Conservation (phyloP, 2,113 vertebrate species). For the Apistogramma diplotaenia region DNA sequence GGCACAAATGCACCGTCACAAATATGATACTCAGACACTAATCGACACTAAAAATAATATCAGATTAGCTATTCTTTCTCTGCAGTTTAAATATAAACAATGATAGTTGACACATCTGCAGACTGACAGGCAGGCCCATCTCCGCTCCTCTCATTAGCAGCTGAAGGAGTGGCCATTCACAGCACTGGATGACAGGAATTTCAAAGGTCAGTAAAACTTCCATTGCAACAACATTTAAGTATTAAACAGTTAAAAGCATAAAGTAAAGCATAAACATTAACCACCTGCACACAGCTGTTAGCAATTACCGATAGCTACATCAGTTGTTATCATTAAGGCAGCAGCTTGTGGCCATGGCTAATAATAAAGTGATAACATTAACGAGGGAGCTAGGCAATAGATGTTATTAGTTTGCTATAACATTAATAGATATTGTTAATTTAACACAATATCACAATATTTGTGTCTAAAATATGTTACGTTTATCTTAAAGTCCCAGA, state of each 20-base stretch:
- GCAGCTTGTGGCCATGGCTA: background rate
- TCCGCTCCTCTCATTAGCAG: background rate
- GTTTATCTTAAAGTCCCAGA: background rate
- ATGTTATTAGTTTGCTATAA: background rate
- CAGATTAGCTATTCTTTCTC: background rate
- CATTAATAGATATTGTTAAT: too few relatives aligned
- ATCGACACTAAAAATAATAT: background rate
- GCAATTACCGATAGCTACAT: background rate
- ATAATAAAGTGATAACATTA: background rate
- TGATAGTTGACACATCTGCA: background rate
- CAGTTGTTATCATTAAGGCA: background rate
- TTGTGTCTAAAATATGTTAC: too few relatives aligned
- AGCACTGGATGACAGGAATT: background rate
- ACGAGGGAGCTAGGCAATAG: background rate
- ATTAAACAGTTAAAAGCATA: background rate
- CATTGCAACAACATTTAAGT: background rate
- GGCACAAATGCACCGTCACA: too few relatives aligned
- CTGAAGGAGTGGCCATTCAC: background rate
- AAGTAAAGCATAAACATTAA: background rate
- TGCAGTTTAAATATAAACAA: background rate
- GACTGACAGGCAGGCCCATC: background rate
- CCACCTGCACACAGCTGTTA: background rate
- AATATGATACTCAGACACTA: background rate
- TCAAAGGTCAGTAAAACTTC: background rate
- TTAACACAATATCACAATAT: too few relatives aligned